These are phyloP conservation scores for Marcusenius ussheri DNA, from an alignment of 2,113 vertebrate genomes.

Conservation along the genomic window DNA sequence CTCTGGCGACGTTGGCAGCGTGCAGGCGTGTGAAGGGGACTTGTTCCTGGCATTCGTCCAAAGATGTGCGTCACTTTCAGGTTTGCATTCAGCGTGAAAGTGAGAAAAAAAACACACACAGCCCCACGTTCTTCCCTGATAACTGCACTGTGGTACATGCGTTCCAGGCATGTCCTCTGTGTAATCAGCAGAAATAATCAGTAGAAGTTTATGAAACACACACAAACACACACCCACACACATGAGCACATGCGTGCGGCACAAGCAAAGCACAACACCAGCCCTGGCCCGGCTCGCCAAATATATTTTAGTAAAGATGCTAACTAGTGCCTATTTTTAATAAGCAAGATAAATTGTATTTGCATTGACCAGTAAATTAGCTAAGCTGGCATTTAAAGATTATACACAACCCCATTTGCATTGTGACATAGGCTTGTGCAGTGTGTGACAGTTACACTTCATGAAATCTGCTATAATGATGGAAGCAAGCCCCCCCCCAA, in stretches of 20 bases:
- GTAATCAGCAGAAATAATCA: neutral
- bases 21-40: neutral
- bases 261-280: neutral
- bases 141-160: no score
- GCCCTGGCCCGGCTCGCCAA: neutral
- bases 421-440: neutral
- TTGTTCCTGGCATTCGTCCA: neutral
- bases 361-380: neutral
- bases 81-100: neutral
- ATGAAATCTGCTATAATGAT: neutral
- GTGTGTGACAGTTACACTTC: neutral
- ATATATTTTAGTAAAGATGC: neutral
- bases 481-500: neutral
- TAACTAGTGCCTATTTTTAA: neutral
- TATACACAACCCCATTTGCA: neutral
- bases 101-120: neutral
- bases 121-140: neutral
- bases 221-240: neutral
- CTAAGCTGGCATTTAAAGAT: no score
- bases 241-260: neutral
- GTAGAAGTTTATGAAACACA: neutral
- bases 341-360: neutral
- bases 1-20: neutral
- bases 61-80: slow-evolving; percentile 5
- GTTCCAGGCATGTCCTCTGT: neutral